Base-by-base conservation (phyloP, 2,797 vertebrate species). In the Sebastes matsubarae region DNA sequence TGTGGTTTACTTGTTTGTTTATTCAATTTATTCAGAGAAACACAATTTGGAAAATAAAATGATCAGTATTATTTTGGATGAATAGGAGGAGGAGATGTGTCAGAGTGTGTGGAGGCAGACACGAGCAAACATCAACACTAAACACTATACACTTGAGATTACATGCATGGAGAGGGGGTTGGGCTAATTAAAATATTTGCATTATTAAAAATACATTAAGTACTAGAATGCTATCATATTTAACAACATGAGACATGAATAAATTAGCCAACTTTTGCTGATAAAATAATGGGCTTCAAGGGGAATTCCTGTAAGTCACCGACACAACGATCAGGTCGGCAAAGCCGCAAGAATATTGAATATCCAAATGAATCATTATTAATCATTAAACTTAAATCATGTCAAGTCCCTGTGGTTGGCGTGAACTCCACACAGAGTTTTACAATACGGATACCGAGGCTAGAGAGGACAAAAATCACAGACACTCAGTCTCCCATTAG, bases 121-220 rank as follows among this genome's bases (percentile, higher is more conserved):
- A 50, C 32, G 16, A 36, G 73, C 71, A 84, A 85, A 81, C 70
- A 81, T 82, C 72, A 66, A 60, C 73, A 79, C 75, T 82, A 86
- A 92, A 87, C 83, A 87, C 83, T 57, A 79, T 66, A 86, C 90
- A 89, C 89, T 86, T 68, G 89, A 92, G 89, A 93, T 83, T 91
- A 91, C 89, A 88, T 55, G 86, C 68, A 72, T 34, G 55, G 57
- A 71, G 73, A 85, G 83, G 89, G 75, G 88, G 85, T 50, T 76
- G 87, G 85, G 79, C 87, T 90, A 88, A 89, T 93, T 93, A 91
- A 85, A 92, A 90, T 84, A 91, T 92, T 91, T 88, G 83, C 83
- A 94, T 91, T 87, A 92, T 93, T 91, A 92, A 93, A 93, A 92
- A 93, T 92, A 87, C 87, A 91, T 91, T 81, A 87, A 80, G 34